Conservation (phyloP, 2,113 vertebrate genomes). For the Deroptyus accipitrinus region DNA sequence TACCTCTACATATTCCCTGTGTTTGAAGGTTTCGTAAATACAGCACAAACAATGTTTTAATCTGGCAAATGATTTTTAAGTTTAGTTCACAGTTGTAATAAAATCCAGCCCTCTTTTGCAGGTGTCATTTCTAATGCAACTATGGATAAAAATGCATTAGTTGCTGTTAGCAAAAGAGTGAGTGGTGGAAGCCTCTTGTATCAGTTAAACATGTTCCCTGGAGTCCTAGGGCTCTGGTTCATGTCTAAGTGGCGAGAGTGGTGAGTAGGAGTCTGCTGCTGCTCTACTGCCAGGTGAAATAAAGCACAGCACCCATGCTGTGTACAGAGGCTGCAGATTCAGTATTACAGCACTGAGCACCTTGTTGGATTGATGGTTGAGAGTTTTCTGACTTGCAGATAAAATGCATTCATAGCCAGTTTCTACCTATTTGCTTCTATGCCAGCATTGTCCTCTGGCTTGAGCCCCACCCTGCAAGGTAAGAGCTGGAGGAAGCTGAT, state of each 20-base stretch:
- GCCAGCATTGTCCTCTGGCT: slow-evolving; percentile 35
- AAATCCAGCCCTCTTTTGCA: background rate
- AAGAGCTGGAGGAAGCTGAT: background rate
- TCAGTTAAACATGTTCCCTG: background rate
- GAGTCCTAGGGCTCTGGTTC: background rate
- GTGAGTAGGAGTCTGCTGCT: background rate
- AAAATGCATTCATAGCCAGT: background rate
- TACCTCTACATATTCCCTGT: background rate
- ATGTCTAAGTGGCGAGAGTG: background rate
- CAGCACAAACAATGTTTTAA: background rate
- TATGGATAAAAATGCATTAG: background rate
- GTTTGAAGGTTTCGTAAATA: background rate
- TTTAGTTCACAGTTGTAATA: background rate
- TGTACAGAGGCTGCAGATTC: rapidly evolving
- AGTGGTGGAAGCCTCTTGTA: background rate
- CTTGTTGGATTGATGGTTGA: rapidly evolving
- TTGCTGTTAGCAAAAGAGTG: background rate
- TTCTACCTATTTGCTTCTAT: background rate
- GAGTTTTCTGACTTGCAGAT: background rate
- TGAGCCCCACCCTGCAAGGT: slow-evolving; percentile 10
- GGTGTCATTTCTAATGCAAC: rapidly evolving
- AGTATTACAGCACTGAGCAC: rapidly evolving
- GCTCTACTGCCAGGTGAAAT: background rate
- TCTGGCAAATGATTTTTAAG: background rate
- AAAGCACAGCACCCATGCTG: background rate